Evolutionary conservation across 2,113 vertebrate genomes (phyloP).

Genomic region (Oreamnos americanus): DNA sequence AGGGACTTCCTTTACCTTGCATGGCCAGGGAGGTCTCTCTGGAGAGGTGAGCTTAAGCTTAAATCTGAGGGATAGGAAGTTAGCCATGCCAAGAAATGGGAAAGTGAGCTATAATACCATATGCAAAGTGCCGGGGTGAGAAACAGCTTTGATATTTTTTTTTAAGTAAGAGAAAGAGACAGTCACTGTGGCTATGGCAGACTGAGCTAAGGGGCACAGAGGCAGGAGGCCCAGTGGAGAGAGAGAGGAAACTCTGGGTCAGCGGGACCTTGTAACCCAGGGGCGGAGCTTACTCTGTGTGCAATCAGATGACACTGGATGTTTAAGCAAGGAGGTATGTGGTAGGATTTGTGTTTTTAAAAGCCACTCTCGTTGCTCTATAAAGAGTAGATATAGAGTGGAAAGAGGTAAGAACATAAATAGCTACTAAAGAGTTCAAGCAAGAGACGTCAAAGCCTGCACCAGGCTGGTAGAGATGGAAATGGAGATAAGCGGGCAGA

Average conservation of each 20-base stretch:
- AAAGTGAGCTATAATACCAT: neutral
- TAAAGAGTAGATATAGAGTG: neutral
- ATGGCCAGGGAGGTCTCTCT: neutral
- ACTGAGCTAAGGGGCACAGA: neutral
- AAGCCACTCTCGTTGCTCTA: neutral
- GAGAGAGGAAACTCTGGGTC: neutral
- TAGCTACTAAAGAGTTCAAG: neutral
- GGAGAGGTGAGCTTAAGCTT: neutral
- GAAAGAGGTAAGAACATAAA: neutral
- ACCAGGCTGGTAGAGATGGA: neutral
- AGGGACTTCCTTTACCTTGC: too few relatives aligned
- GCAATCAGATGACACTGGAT: neutral
- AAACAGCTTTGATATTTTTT: neutral
- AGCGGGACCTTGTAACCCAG: neutral
- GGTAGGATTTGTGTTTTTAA: neutral
- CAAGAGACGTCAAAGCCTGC: fast-evolving
- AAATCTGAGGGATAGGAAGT: neutral
- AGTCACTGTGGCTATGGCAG: neutral
- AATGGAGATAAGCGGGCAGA: neutral
- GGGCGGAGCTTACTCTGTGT: neutral
- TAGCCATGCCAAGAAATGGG: neutral
- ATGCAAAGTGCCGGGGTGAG: too few relatives aligned
- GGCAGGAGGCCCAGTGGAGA: neutral
- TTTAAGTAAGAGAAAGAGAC: neutral
- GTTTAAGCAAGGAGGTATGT: neutral